Conservation (phyloP, 2,113 vertebrate species). For the Rhizomys pruinosus region DNA sequence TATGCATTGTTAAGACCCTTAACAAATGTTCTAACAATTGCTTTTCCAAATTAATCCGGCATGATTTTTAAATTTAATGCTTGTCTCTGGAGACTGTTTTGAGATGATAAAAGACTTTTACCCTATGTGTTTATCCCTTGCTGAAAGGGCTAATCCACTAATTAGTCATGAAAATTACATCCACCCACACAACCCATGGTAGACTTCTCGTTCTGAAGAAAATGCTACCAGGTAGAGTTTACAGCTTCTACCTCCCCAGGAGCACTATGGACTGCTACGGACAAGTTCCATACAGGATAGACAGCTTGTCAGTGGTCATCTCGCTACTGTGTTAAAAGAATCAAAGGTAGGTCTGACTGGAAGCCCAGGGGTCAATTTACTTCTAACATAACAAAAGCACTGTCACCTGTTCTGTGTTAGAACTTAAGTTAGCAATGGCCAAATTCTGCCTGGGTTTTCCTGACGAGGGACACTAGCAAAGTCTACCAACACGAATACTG, state of each 20-base stretch:
- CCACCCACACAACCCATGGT: neutral
- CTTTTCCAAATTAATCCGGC: conserved; percentile 40
- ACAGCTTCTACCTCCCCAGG: too few species aligned
- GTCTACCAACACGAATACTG: neutral
- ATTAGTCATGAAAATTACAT: neutral
- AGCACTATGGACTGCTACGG: too few species aligned
- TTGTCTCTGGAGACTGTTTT: neutral
- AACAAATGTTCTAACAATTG: neutral
- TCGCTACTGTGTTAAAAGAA: neutral
- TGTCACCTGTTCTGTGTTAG: too few species aligned
- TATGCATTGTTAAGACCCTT: neutral
- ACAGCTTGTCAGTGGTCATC: rapidly evolving
- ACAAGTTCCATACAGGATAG: neutral
- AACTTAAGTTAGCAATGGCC: neutral
- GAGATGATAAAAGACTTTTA: neutral
- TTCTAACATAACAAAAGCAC: neutral
- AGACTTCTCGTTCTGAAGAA: neutral
- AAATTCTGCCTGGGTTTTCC: neutral
- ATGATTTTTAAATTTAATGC: conserved; percentile 4
- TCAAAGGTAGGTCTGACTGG: neutral
- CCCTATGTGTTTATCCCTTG: neutral
- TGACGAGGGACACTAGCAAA: neutral
- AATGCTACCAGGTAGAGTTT: neutral
- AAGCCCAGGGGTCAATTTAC: neutral
- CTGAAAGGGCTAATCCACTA: conserved; percentile 5